These are phyloP conservation scores for Scophthalmus maximus DNA, from an alignment of 2,113 vertebrate species.

Conservation along the genomic window DNA sequence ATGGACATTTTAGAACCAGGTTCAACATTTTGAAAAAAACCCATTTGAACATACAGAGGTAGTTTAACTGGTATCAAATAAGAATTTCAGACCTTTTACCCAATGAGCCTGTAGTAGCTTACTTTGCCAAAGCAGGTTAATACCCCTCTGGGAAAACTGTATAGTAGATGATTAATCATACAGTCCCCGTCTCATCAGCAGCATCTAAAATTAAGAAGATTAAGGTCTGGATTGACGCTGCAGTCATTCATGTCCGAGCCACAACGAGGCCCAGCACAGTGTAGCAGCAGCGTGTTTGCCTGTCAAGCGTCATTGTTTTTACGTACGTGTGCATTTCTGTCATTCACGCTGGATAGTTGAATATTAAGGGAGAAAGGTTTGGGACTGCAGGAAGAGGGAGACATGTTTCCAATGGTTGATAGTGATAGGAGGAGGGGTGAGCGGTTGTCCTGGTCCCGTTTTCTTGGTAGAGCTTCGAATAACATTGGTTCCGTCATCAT, in stretches of 20 bases:
- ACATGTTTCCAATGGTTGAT: neutral
- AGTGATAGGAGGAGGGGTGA: no score
- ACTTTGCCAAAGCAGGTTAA: conserved; percentile 9
- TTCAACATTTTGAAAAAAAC: no score
- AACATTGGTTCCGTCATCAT: conserved; percentile 6
- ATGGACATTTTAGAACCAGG: no score
- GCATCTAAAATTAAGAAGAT: conserved; percentile 57
- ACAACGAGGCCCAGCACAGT: conserved; percentile 1
- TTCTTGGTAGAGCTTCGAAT: conserved; percentile 18
- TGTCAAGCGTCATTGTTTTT: conserved; percentile 11
- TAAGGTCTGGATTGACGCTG: conserved; percentile 11
- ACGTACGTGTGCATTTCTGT: conserved; percentile 13
- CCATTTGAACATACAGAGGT: neutral
- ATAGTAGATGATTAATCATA: conserved; percentile 49
- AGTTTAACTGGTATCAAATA: no score
- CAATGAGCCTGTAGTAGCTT: conserved; percentile 1
- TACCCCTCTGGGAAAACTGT: conserved; percentile 32
- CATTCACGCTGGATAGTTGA: neutral
- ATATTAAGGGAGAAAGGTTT: conserved; percentile 22
- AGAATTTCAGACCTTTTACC: neutral
- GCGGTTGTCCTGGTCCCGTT: neutral
- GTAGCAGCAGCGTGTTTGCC: conserved; percentile 1
- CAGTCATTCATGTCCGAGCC: conserved; percentile 35
- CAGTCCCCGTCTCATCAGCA: conserved; percentile 51
- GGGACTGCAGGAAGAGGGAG: neutral